Conservation (phyloP, 2,113 vertebrate genomes). For the Nycticryphes semicollaris region DNA sequence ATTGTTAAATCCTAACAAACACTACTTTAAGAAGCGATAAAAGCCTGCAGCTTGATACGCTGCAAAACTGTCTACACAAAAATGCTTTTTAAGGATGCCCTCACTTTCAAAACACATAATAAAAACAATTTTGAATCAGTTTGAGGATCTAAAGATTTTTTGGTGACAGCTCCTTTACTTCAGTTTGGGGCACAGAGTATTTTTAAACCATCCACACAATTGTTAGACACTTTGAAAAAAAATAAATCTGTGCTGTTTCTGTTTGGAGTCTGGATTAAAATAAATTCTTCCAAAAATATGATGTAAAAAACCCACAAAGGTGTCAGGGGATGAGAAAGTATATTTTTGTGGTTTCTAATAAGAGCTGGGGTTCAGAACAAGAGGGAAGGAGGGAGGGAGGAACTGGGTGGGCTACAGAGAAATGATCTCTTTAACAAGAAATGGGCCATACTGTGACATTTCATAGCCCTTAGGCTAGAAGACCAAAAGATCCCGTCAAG, state of each 20-base stretch:
- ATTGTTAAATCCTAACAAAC: background rate
- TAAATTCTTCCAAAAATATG: background rate
- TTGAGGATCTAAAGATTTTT: background rate
- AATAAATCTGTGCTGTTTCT: background rate
- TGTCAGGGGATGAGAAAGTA: background rate
- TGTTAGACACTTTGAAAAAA: background rate
- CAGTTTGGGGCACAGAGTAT: background rate
- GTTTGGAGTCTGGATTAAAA: background rate
- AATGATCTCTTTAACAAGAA: conserved; percentile 31
- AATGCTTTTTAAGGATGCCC: background rate
- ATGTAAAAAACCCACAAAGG: background rate
- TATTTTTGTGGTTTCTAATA: background rate
- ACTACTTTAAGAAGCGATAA: background rate
- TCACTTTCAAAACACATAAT: background rate
- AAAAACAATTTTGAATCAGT: background rate
- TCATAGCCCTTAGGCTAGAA: conserved; percentile 44
- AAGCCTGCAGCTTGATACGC: background rate
- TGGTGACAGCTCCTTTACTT: background rate
- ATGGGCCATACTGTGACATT: conserved; percentile 6
- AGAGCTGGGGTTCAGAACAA: background rate
- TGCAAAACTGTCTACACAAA: background rate
- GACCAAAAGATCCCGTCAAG: conserved; percentile 33
- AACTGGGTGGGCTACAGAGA: background rate
- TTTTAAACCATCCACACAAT: background rate
- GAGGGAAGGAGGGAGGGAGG: background rate